Evolutionary conservation across 2,113 vertebrate genomes (phyloP), one percentile per base, ranked within the genome.

Genomic region (Recurvirostra avosetta): DNA sequence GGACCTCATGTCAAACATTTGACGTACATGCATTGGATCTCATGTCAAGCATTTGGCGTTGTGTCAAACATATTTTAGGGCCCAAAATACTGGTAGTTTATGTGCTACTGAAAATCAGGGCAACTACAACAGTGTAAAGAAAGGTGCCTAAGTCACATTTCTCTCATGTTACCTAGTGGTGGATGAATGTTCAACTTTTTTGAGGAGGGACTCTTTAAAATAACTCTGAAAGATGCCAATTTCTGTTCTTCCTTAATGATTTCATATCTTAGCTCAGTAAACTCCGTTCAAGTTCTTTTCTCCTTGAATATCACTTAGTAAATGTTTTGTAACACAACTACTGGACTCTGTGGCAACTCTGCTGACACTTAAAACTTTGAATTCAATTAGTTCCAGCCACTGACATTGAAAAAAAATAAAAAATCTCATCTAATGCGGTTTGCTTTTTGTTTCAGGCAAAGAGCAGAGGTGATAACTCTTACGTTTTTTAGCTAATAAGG

Each of bases 381-480:
- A 87, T 84, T 95, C 56, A 79, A 75, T 86, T 84, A 94, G 22
- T 83, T 87, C 15, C 63, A 75, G 52, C 21, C 50, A 38, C 34
- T 70, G 76, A 34, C 9, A 67, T 36, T 7, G 56, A 15, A 53
- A 25, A 23, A 40, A 8, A 7, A 13, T 26, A 18, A 9, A 9
- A 23, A 56, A 6, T 1, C 25, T 52, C 23, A 55, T 67, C 50
- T 88, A 41, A 62, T 22, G 29, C 25, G 50, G 25, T 15, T 58
- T 95, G 40, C 30, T 75, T 68, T 12, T 82, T 86, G 62, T 94
- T 96, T 80, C 76, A 84, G 85, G 59, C 79, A 84, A 95, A 95
- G 78, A 87, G 40, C 72, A 86, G 61, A 82, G 58, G 75, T 86
- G 62, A 81, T 52, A 81, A 74, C 43, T 65, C 49, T 76, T 85